A percentile compares a stretch with the other conserved stretches of the same genome.
Evolutionary conservation across 2,888 invertebrate species (phyloP).

Genomic region (Lydus trimaculatus): DNA sequence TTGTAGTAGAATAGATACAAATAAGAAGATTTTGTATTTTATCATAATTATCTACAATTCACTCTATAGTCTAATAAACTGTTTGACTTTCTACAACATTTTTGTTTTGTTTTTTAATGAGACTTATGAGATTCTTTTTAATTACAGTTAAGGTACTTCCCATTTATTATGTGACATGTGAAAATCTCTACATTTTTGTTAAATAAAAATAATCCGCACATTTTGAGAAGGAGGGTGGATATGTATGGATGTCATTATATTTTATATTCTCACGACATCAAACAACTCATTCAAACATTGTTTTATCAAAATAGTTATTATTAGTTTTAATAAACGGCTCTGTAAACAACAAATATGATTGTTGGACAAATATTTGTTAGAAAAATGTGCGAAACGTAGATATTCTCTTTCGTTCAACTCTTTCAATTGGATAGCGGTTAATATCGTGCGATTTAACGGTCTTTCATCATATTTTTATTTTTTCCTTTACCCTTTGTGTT

Average conservation of each 20-base stretch:
- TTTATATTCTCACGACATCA: conserved; percentile 34
- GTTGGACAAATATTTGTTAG: not conserved
- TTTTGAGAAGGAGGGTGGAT: conserved; percentile 36
- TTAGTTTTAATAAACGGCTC: conserved; percentile 25
- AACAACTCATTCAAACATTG: conserved; percentile 30
- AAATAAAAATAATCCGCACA: conserved; percentile 6
- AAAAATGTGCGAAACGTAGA: not conserved
- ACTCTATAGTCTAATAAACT: no score
- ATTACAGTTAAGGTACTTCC: not conserved
- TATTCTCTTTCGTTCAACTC: conserved; percentile 9
- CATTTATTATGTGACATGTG: not conserved
- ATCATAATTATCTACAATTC: not conserved
- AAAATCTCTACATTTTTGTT: not conserved
- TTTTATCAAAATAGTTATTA: conserved; percentile 32
- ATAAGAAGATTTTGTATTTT: no score
- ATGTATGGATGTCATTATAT: conserved; percentile 11
- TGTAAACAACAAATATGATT: conserved; percentile 12
- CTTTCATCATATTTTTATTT: not conserved
- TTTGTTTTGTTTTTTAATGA: not conserved
- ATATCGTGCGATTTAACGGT: conserved; percentile 12
- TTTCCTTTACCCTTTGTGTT: not conserved
- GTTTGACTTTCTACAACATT: not conserved
- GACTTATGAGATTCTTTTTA: not conserved
- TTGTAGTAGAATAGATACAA: not conserved
- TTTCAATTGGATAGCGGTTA: conserved; percentile 11